phyloP scores from a whole-genome alignment of 1,140 invertebrate genomes.

The Trichonephila clavipes region DNA sequence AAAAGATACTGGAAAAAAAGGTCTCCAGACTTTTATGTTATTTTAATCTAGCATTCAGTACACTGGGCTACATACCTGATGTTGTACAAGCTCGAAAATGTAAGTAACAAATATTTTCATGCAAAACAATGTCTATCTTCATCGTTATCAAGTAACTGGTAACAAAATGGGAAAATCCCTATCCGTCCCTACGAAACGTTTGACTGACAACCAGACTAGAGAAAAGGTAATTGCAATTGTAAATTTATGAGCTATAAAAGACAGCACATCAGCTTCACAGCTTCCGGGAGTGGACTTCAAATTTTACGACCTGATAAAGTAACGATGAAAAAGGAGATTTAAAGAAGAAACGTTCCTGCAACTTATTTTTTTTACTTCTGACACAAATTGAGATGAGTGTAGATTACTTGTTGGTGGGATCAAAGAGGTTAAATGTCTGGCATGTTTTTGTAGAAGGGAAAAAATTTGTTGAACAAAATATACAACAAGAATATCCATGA shows the following conservation, averaged over 20 bases:
- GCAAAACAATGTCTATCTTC: too few relatives aligned
- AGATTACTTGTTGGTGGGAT: conserved; percentile 8
- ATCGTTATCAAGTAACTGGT: background rate
- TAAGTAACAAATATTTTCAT: too few relatives aligned
- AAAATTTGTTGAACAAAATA: background rate
- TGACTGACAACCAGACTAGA: background rate
- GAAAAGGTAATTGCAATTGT: conserved; percentile 25
- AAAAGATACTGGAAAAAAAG: too few relatives aligned
- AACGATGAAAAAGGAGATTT: conserved; percentile 9
- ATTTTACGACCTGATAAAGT: conserved; percentile 22
- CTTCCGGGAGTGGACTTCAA: conserved; percentile 11
- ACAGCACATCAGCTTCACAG: background rate
- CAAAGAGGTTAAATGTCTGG: background rate
- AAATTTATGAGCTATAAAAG: conserved; percentile 34
- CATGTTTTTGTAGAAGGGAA: background rate
- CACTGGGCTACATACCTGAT: too few relatives aligned
- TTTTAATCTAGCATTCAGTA: too few relatives aligned
- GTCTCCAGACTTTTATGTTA: too few relatives aligned
- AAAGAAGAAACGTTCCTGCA: background rate
- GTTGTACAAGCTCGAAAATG: too few relatives aligned
- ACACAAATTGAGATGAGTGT: conserved; percentile 33
- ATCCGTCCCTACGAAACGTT: background rate
- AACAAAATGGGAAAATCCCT: background rate
- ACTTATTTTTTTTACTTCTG: conserved; percentile 3
- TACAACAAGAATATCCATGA: background rate